A percentile compares a stretch with the other conserved stretches of the same genome.
These are phyloP conservation scores for Anastrepha obliqua DNA, from an alignment of 1,140 invertebrate genomes.

Conservation along the genomic window DNA sequence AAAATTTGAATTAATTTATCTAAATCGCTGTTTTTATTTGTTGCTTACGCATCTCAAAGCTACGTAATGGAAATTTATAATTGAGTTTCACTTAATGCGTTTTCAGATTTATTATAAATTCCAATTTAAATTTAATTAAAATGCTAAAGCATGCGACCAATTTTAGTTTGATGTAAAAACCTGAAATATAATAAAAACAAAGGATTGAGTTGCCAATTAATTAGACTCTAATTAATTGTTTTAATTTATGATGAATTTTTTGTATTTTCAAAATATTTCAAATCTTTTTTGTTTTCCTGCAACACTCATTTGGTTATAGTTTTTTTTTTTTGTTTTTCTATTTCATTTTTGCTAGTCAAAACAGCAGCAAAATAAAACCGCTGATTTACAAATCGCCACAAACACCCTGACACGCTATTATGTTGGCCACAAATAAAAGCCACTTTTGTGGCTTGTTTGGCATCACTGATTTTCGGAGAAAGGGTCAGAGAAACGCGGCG, in stretches of 20 bases:
- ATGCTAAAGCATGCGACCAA: neutral
- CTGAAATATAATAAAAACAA: neutral
- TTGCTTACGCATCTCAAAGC: too few relatives aligned
- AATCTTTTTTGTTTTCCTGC: neutral
- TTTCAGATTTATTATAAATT: neutral
- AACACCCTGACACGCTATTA: conserved; percentile 49
- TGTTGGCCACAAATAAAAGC: conserved; percentile 53
- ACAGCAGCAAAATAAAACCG: conserved; percentile 43
- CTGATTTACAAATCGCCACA: conserved; percentile 51
- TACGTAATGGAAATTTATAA: too few relatives aligned
- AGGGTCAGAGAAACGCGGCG: neutral
- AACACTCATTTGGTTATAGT: neutral
- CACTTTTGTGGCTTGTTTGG: conserved; percentile 52
- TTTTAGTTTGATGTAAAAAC: neutral
- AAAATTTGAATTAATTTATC: too few relatives aligned
- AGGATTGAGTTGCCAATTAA: conserved; percentile 38
- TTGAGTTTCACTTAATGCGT: too few relatives aligned
- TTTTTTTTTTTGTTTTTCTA: neutral
- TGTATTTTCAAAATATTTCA: neutral
- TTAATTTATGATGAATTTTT: conserved; percentile 32
- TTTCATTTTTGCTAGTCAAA: conserved; percentile 25
- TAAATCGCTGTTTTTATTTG: too few relatives aligned
- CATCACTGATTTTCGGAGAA: neutral
- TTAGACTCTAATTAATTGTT: conserved; percentile 29
- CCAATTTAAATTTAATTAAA: conserved; percentile 6